Evolutionary conservation across 2,113 vertebrate genomes (phyloP), one percentile per base, ranked within the genome.

Genomic region (Dipodomys merriami): DNA sequence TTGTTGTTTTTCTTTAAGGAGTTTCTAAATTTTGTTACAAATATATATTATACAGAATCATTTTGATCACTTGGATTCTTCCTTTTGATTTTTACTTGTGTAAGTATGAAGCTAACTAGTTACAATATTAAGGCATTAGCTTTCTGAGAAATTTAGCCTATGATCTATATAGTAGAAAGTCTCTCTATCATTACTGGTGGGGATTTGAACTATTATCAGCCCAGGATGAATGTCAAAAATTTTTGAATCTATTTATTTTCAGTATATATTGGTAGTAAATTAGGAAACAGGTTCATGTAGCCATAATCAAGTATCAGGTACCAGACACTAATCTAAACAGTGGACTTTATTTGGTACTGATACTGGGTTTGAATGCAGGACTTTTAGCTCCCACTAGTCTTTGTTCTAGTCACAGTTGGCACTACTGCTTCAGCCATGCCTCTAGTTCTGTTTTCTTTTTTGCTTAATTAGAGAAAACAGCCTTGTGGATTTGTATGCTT

Each of bases 201-300:
- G 9, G 85, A 49, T 49, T 12, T 92, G 74, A 94, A 88, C 29
- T 72, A 19, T 78, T 91, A 35, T 16, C 13, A 78, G 11, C 19
- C 57, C 27, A 79, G n/a, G 30, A 9, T 80, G 15, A 0, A 53
- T 5, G 86, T 13, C 69, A 86, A 22, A 6, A 15, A 33, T 71
- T 84, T 84, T 88, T 91, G 30, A 57, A 35, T 64, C 12, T 85
- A 29, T 44, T 93, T 4, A 81, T 84, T 93, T 88, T 49, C 29
- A 85, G 39, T 76, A 39, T 13, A 76, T 94, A n/a, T 93, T 44
- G 19, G 27, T 62, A 69, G 35, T 15, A 19, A 81, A 93, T 64
- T 79, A 27, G n/a, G 29, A 84, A 53, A 5, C 60, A 93, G 12
- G 0, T 79, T 88, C 15, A 73, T 91, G 19, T 15, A 64, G 57